phyloP scores from a whole-genome alignment of 2,113 vertebrate species.

The Atherinomorus stipes region DNA sequence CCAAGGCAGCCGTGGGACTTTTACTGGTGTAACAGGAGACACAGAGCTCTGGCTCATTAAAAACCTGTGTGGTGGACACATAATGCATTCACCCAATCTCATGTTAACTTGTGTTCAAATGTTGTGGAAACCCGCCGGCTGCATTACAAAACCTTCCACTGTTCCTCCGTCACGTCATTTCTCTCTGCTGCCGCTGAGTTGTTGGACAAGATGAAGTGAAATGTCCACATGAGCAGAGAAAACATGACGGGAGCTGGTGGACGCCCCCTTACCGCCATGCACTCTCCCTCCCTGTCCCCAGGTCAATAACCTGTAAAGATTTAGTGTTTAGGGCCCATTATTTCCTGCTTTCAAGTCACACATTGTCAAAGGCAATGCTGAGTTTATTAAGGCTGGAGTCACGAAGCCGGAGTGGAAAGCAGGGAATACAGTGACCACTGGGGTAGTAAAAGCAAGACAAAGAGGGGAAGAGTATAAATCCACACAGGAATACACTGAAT shows the following conservation, averaged over 20 bases:
- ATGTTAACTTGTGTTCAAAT: constrained; percentile 11
- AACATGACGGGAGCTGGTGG: constrained; percentile 34
- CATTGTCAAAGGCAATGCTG: constrained; percentile 79
- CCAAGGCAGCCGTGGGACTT: not conserved
- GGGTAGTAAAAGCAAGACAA: constrained; percentile 61
- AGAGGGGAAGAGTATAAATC: constrained; percentile 33
- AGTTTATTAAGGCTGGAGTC: constrained; percentile 79
- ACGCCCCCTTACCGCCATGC: constrained; percentile 8
- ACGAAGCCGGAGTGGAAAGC: constrained; percentile 36
- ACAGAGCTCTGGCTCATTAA: constrained; percentile 35
- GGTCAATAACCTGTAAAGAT: constrained; percentile 85
- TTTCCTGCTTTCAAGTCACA: constrained; percentile 85
- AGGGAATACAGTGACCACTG: constrained; percentile 58
- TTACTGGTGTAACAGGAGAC: constrained; percentile 44
- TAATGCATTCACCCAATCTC: constrained; percentile 7
- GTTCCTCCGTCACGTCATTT: not conserved
- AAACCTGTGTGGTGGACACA: constrained; percentile 22
- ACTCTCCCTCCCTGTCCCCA: constrained; percentile 42
- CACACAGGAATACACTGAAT: not conserved
- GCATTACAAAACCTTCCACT: constrained; percentile 10
- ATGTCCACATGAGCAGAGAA: constrained; percentile 16
- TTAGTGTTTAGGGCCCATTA: constrained; percentile 84
- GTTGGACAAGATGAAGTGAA: constrained; percentile 10
- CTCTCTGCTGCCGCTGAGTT: not conserved
- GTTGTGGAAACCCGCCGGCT: constrained; percentile 5